Evolutionary conservation across 2,888 invertebrate species (phyloP), one percentile per base, ranked within the genome.

Genomic region (Apoderus coryli): DNA sequence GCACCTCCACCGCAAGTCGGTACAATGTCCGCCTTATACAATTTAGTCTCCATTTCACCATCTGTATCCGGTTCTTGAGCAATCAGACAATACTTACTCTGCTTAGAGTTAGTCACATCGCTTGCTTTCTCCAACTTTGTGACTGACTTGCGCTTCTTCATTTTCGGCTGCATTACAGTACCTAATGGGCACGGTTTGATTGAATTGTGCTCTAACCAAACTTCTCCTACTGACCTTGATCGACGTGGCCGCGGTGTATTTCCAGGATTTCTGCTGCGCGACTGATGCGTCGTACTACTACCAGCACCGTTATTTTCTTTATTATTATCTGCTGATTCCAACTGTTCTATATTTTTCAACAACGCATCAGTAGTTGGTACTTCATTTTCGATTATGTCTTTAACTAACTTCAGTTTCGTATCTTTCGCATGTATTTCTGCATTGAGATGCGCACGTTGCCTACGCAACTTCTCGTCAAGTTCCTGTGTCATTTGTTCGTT

Each of bases 1-100:
- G 92, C 85, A 0, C 98, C 96, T 1, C 96, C 96, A 2, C 88
- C 84, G 33, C 79, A 76, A 0, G 96, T 96, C 0, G 88, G 89
- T 2, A 93, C 70, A 3, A 96, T 82, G 53, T 95, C 88, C 9
- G 82, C 95, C 72, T 80, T 96, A 52, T 84, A 88, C 10, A 93
- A 53, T 47, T 84, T 84, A 0, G 95, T 96, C 56, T 90, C 89
- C 3, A 96, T 61, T 49, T 90, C 90, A 0, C 96, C 96, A 44
- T 82, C 84, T 0, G 80, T 76, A 52, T 92, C 92, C 11, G 84
- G 77, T 45, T 86, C 85, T 58, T 96, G 95, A 0, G 90, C 80
- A 10, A 90, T 77, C 1, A 98, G 65, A 41, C 92, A 84, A 55
- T 98, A 98, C 49, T 90, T 90, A 11, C 65, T 53, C 43, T 68